Percentiles rank a stretch among this genome's conserved stretches.
These are phyloP conservation scores for Girardinichthys multiradiatus DNA, from an alignment of 2,113 vertebrate genomes.

Conservation along the genomic window DNA sequence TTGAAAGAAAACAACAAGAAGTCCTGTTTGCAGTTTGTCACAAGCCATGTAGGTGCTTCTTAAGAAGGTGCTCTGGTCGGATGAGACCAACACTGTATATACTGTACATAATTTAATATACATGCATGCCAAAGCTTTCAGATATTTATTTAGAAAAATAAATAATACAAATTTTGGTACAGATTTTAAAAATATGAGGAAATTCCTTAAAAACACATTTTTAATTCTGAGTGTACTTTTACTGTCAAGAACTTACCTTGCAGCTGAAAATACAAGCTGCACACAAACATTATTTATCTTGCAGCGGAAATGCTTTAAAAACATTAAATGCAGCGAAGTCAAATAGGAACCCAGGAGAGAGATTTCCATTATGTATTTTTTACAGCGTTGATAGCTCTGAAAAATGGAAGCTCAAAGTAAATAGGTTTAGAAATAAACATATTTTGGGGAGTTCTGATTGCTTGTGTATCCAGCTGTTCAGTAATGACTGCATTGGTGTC, in stretches of 20 bases:
- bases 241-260: background rate
- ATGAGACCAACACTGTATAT: no score
- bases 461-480: background rate
- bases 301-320: background rate
- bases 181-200: no score
- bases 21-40: no score
- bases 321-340: slow-evolving; percentile 35
- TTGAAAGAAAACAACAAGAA: no score
- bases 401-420: background rate
- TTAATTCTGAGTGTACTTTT: no score
- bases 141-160: no score
- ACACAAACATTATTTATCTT: background rate
- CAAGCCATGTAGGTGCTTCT: no score
- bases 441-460: background rate
- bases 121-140: no score
- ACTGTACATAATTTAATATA: no score
- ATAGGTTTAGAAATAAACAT: background rate
- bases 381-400: slow-evolving; percentile 12
- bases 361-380: slow-evolving; percentile 15
- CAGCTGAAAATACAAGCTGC: background rate
- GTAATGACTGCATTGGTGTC: slow-evolving; percentile 5
- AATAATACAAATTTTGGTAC: no score
- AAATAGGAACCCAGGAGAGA: background rate
- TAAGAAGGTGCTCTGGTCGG: no score
- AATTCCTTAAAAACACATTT: no score